Conservation (phyloP, 1,140 invertebrate genomes). For the Lutraria rhynchaena region DNA sequence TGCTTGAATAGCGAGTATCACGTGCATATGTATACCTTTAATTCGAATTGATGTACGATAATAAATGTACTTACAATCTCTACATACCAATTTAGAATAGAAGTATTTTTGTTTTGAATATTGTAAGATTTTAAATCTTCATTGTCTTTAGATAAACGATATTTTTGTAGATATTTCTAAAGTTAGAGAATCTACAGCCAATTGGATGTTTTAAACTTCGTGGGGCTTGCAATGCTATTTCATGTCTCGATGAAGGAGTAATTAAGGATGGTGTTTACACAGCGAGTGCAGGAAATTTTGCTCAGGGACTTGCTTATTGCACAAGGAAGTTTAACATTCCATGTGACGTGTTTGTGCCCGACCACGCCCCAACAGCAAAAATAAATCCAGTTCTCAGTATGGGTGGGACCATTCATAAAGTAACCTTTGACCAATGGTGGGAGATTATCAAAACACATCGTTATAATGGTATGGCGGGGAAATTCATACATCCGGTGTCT, state of each 20-base stretch:
- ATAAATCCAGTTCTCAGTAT: constrained; percentile 65
- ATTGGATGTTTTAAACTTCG: constrained; percentile 77
- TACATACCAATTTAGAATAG: no score
- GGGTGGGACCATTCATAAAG: constrained; percentile 69
- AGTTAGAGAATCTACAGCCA: constrained; percentile 77
- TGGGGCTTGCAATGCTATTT: constrained; percentile 73
- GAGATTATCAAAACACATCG: constrained; percentile 65
- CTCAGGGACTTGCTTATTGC: constrained; percentile 73
- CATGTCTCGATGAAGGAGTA: constrained; percentile 54
- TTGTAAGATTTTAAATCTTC: no score
- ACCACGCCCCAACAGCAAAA: constrained; percentile 72
- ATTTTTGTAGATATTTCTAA: constrained; percentile 75
- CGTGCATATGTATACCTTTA: no score
- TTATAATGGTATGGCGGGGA: constrained; percentile 67
- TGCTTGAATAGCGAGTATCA: no score
- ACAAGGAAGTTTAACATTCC: constrained; percentile 58
- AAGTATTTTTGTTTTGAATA: no score
- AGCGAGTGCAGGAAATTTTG: constrained; percentile 79
- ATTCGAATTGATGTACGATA: no score
- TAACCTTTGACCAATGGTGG: constrained; percentile 76
- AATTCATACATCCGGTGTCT: constrained; percentile 76
- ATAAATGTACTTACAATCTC: no score
- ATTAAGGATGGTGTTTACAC: constrained; percentile 72
- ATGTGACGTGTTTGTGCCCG: constrained; percentile 73
- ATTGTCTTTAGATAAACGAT: background rate